These are phyloP conservation scores for Spodoptera litura DNA, from an alignment of 1,140 invertebrate genomes.

Conservation along the genomic window DNA sequence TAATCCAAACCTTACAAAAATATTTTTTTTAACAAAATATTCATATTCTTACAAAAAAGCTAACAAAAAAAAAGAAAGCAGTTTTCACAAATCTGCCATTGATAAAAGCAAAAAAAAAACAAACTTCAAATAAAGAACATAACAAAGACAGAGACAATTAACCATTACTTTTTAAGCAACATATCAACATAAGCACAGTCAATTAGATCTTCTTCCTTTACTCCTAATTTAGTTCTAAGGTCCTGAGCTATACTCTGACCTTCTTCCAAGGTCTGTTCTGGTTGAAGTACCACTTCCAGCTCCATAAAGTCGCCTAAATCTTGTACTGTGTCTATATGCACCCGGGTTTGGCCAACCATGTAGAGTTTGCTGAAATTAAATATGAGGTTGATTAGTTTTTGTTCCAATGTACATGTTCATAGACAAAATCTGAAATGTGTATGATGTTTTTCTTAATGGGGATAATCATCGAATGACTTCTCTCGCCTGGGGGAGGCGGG, in stretches of 20 bases:
- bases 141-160: slow-evolving; percentile 37
- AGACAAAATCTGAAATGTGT: neutral
- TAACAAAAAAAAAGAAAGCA: too few relatives aligned
- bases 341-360: slow-evolving; percentile 93
- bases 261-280: slow-evolving; percentile 89
- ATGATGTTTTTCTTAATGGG: too few relatives aligned
- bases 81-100: too few relatives aligned
- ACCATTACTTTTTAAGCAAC: slow-evolving; percentile 59
- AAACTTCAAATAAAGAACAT: neutral
- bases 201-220: slow-evolving; percentile 90
- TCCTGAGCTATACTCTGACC: slow-evolving; percentile 91
- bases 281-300: slow-evolving; percentile 92
- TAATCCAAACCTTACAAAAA: neutral
- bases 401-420: neutral
- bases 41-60: too few relatives aligned
- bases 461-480: too few relatives aligned
- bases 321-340: slow-evolving; percentile 95
- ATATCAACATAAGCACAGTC: slow-evolving; percentile 92
- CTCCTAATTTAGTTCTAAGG: slow-evolving; percentile 89
- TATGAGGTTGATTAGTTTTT: neutral
- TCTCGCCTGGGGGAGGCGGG: too few relatives aligned
- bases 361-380: slow-evolving; percentile 88
- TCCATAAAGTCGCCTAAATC: slow-evolving; percentile 95
- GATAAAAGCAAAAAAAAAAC: neutral
- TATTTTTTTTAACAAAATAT: neutral